phyloP scores from a whole-genome alignment of 2,797 vertebrate genomes.

The Masticophis lateralis region DNA sequence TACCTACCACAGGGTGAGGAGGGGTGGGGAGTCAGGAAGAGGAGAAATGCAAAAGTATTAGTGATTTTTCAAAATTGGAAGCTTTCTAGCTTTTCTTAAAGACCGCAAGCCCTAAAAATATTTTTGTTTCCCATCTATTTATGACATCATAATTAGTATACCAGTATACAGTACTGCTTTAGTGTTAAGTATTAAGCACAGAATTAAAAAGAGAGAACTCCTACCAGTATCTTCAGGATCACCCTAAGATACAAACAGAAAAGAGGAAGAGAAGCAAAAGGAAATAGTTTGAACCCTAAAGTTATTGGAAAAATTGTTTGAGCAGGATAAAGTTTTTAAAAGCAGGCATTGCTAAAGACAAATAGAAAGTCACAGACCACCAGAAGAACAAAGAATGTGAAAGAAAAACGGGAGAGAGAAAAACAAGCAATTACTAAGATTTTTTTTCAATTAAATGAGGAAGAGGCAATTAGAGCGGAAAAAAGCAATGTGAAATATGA shows the following conservation, averaged over 20 bases:
- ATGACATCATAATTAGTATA: background rate
- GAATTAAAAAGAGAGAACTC: background rate
- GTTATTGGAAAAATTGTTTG: background rate
- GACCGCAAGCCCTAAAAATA: background rate
- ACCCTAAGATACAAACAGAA: background rate
- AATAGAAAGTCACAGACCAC: background rate
- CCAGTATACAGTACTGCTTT: background rate
- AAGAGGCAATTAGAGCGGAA: background rate
- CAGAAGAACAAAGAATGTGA: background rate
- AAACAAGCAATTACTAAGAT: background rate
- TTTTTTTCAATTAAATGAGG: background rate
- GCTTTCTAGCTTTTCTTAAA: background rate
- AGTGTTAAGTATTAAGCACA: background rate
- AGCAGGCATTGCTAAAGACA: background rate
- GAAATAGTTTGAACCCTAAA: too few species aligned
- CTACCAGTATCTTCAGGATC: background rate
- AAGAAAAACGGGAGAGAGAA: background rate
- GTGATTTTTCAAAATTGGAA: background rate
- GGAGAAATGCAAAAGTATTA: background rate
- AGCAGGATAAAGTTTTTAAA: background rate
- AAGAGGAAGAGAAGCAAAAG: background rate
- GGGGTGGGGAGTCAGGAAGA: slow-evolving; percentile 2
- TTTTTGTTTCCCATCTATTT: background rate
- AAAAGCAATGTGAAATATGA: background rate
- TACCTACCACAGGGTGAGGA: slow-evolving; percentile 72